phyloP scores from a whole-genome alignment of 2,888 invertebrate genomes.

The Sympetrum striolatum region DNA sequence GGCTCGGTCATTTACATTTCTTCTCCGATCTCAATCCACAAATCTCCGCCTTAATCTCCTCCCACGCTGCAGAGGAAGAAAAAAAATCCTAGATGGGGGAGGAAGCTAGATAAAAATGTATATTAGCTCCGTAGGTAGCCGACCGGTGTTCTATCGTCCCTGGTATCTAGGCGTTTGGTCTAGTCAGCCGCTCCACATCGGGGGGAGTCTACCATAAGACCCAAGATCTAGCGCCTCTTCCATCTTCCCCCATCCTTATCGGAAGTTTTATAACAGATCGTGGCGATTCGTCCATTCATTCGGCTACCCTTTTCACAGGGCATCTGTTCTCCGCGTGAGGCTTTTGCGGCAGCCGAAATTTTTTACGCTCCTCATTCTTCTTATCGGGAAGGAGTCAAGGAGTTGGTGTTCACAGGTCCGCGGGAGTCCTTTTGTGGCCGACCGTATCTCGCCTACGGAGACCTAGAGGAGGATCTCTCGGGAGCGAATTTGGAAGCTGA shows the following conservation, averaged over 20 bases:
- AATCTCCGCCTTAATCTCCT: not conserved
- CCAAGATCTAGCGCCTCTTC: not conserved
- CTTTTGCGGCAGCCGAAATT: not conserved
- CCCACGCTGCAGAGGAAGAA: not conserved
- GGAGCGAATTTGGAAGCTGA: not conserved
- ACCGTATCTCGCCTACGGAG: not conserved
- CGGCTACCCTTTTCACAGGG: not conserved
- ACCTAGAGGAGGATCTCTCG: not conserved
- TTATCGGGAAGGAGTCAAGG: not conserved
- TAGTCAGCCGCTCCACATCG: not conserved
- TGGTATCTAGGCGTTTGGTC: not conserved
- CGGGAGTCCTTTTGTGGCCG: slow-evolving; percentile 9
- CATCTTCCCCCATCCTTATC: not conserved
- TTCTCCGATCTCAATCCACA: not conserved
- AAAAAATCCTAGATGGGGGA: not conserved
- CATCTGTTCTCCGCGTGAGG: not conserved
- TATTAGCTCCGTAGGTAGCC: not conserved
- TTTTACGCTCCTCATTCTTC: not conserved
- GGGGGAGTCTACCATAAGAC: not conserved
- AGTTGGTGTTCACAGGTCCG: slow-evolving; percentile 25
- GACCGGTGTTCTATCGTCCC: not conserved
- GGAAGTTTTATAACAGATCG: not conserved
- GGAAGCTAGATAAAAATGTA: not conserved
- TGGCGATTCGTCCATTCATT: not conserved
- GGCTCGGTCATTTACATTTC: not conserved